Evolutionary conservation across 2,888 invertebrate species (phyloP).

Genomic region (Dinocampus coccinellae): DNA sequence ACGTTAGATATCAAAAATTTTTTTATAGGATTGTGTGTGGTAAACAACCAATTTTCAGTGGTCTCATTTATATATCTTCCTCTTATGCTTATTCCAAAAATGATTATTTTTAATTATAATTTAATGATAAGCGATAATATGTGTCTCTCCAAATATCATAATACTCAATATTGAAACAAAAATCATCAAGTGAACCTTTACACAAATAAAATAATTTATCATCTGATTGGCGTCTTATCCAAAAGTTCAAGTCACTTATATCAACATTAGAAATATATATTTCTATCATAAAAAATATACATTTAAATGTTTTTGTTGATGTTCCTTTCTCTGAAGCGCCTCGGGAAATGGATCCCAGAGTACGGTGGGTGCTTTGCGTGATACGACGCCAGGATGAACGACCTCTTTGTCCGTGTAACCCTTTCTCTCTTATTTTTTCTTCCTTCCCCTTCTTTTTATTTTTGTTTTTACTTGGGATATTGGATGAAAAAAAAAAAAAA

Average conservation of each 20-base stretch:
- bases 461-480: background rate
- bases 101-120: background rate
- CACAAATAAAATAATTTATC: background rate
- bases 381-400: constrained; percentile 46
- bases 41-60: background rate
- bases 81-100: background rate
- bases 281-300: background rate
- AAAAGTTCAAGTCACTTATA: constrained; percentile 13
- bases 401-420: constrained; percentile 35
- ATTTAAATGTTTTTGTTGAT: background rate
- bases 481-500: constrained; percentile 19
- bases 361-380: constrained; percentile 39
- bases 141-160: background rate
- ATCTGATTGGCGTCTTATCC: background rate
- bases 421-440: constrained; percentile 12
- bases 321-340: background rate
- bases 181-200: background rate
- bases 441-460: background rate
- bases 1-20: constrained; percentile 35
- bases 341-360: constrained; percentile 2
- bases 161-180: background rate
- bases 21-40: background rate
- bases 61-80: background rate
- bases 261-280: background rate
- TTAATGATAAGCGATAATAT: background rate